Conservation (phyloP, 2,888 invertebrate species). For the Euplagia quadripunctaria region DNA sequence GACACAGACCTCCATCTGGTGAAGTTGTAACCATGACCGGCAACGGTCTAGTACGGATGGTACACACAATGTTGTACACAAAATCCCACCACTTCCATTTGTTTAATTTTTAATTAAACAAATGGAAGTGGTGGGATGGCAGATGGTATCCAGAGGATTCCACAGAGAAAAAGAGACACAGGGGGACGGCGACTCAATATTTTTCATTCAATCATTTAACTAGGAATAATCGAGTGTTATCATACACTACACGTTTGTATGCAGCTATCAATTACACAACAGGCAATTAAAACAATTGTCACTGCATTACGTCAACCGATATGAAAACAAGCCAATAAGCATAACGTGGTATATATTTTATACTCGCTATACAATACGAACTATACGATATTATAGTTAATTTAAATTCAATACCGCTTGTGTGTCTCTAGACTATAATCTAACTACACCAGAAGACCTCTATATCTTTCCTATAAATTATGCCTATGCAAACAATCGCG, state of each 20-base stretch:
- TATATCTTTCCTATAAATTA: no score
- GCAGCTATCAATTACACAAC: conserved; percentile 32
- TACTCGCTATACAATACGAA: conserved; percentile 37
- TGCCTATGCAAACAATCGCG: neutral
- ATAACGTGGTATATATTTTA: neutral
- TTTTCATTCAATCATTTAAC: neutral
- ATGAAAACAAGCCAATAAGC: conserved; percentile 29
- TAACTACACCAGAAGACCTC: no score
- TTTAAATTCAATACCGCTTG: conserved; percentile 13
- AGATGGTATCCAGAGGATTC: no score
- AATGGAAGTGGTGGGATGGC: no score
- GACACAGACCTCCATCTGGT: no score
- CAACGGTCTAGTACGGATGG: no score
- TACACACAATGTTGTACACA: no score
- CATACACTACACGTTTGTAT: conserved; percentile 16
- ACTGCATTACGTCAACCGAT: conserved; percentile 47
- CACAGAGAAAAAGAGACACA: neutral
- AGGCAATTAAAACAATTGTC: conserved; percentile 47
- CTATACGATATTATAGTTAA: conserved; percentile 26
- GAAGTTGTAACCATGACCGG: no score
- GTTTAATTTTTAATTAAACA: no score
- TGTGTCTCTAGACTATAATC: no score
- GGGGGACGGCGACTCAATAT: neutral
- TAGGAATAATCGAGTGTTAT: neutral
- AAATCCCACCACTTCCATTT: no score